Evolutionary conservation across 2,113 vertebrate species (phyloP), one percentile per base, ranked within the genome.

Genomic region (Menura novaehollandiae): DNA sequence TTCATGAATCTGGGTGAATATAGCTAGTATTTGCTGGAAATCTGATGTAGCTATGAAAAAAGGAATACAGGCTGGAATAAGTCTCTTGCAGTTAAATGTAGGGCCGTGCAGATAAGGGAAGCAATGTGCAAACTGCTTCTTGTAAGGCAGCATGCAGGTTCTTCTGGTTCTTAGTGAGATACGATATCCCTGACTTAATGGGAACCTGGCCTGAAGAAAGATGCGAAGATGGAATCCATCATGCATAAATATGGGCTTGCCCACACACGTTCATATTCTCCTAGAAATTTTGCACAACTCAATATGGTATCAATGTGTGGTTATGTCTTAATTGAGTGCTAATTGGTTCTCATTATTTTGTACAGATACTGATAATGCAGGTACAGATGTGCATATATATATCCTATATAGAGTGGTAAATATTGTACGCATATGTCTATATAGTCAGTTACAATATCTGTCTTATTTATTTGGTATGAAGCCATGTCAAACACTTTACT

Each of bases 221-320:
- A 32, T n/a, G 17, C 33, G 47, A 80, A 68, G 55, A 30, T 64
- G 9, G 28, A 79, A 24, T 90, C 58, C 37, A 44, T 73, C 19
- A 2, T 41, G 13, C 37, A 13, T 51, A 56, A 74, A 47, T 59
- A 33, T 3, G 8, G 75, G 43, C 35, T 92, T 75, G 33, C 11
- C 23, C 24, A 67, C 26, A 24, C 7, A 23, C 7, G 1, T 55
- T 89, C 2, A 1, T 66, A 10, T 68, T 81, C 43, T 43, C 7
- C 26, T 69, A 30, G 47, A 74, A 81, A 52, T 75, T 81, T 51
- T 89, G 18, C 47, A 52, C 16, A 43, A 52, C 16, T 85, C 23
- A 11, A 0, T 51, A 16, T 63, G 2, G 0, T 62, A 7, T n/a
- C 9, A 69, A 33, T 76, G 27, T 28, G 22, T 6, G 1, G 6